phyloP scores from a whole-genome alignment of 2,797 vertebrate genomes.

The Sebastes cheni region DNA sequence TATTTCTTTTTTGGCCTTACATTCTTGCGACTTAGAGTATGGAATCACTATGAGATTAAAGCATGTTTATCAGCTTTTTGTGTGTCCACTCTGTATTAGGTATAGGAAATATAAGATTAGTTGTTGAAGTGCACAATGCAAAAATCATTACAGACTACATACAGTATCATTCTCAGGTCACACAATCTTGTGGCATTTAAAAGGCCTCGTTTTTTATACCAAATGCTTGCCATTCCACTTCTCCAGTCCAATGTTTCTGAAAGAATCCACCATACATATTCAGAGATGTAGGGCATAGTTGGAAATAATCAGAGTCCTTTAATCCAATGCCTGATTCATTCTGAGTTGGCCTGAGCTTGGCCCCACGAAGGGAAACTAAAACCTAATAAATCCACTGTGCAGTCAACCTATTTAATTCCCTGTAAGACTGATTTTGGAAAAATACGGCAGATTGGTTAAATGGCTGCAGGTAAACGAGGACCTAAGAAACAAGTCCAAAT shows the following conservation, averaged over 20 bases:
- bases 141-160: not conserved
- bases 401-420: constrained; percentile 6
- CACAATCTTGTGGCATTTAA: not conserved
- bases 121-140: constrained; percentile 10
- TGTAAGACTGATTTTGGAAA: not conserved
- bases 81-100: not conserved
- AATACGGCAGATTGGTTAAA: not conserved
- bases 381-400: not conserved
- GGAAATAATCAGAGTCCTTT: constrained; percentile 35
- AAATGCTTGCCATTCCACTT: not conserved
- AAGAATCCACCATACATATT: constrained; percentile 2
- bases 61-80: not conserved
- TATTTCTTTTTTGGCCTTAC: constrained; percentile 6
- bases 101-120: not conserved
- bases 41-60: constrained; percentile 12
- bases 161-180: not conserved
- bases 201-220: not conserved
- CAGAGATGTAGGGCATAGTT: constrained; percentile 24
- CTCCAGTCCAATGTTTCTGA: not conserved
- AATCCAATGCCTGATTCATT: constrained; percentile 37
- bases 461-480: not conserved
- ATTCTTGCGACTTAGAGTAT: not conserved
- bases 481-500: not conserved
- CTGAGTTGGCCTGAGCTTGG: constrained; percentile 5
- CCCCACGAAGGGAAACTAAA: constrained; percentile 9